Base-by-base conservation (phyloP, 2,113 vertebrate genomes). In the Corydoras maculifer region DNA sequence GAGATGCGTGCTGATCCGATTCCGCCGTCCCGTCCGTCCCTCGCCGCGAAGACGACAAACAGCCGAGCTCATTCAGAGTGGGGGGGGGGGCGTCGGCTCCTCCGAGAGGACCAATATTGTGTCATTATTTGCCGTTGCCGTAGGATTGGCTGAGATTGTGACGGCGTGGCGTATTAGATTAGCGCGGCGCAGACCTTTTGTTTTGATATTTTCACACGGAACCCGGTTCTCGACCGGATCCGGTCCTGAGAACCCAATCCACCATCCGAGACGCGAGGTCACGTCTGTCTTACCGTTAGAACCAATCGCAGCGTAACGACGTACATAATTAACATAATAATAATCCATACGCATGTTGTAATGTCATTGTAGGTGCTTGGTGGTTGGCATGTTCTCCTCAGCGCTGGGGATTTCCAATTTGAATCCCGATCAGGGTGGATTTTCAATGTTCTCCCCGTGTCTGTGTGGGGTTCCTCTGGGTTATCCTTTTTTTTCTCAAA, bases 31-130 rank as follows among this genome's bases (percentile, higher is more conserved):
- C 80, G 74, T 77, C 30, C 50, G 75, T 87, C 85, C 84, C 86
- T 73, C 93, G 94, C 91, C 94, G 90, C 87, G 91, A 93, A 95
- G 94, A 96, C 94, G 94, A 96, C 94, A 97, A 97, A 97, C 95
- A 94, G 91, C 90, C 91, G 91, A 95, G 94, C 90, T 92, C 88
- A 90, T 83, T 79, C 82, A 84, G 81, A 55, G 54, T 73, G 50
- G 70, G 78, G 81, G 72, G 59, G 74, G 50, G 70, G 78, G 69
- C 73, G 14, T 32, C 58, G 14, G n/a, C 51, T 72, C 69, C 75
- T 72, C 29, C 1, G 75, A 71, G 75, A 72, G 69, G 14, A 11
- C 2, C 55, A 76, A 72, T 76, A 72, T 76, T 72, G 75, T 68
- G 60, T 76, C 70, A 76, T 76, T 76, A 76, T 76, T 76, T 71